Base-by-base conservation (phyloP, 2,888 invertebrate genomes). In the Labia minor region DNA sequence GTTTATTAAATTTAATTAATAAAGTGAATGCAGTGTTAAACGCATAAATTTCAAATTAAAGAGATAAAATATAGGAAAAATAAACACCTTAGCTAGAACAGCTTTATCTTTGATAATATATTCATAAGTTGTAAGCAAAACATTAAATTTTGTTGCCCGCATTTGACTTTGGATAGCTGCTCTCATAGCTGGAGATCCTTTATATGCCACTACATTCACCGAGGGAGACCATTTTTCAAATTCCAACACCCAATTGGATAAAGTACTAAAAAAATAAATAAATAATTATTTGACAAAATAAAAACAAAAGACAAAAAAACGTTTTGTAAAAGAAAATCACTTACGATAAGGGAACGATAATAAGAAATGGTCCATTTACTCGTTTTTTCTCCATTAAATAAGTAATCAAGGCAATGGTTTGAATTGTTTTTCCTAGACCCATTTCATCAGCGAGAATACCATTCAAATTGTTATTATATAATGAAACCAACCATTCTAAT, bases 401-500 rank as follows among this genome's bases (percentile, higher is more conserved):
- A 8, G 83, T 82, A 67, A 86, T 79, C 14, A 86, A 75, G 14
- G 79, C 82, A 69, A 85, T 85, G 1, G 85, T 86, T 76, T 85
- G 85, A 68, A 79, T 79, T 19, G 79, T 79, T 74, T 83, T 83
- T 18, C 83, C 83, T 65, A 83, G 74, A 69, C 83, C 83, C 85
- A 85, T 85, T 74, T 86, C 85, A 74, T 86, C 85, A 61, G 85
- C 85, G 69, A 85, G 75, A 72, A 85, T 85, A 16, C 85, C 85
- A 74, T 86, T 86, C 69, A 86, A 75, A 72, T 83, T 85, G 74
- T 86, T 86, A 75, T 85, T 86, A 74, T 83, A 84, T 68, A 86
- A 74, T 0, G 85, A 85, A 14, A 86, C 84, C 74, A 86, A 76
- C 85, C 85, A 85, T 73, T 85, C 84, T 69, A 85, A 74, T 62